These are phyloP conservation scores for Cephalopterus ornatus DNA, from an alignment of 2,113 vertebrate species.

Conservation along the genomic window DNA sequence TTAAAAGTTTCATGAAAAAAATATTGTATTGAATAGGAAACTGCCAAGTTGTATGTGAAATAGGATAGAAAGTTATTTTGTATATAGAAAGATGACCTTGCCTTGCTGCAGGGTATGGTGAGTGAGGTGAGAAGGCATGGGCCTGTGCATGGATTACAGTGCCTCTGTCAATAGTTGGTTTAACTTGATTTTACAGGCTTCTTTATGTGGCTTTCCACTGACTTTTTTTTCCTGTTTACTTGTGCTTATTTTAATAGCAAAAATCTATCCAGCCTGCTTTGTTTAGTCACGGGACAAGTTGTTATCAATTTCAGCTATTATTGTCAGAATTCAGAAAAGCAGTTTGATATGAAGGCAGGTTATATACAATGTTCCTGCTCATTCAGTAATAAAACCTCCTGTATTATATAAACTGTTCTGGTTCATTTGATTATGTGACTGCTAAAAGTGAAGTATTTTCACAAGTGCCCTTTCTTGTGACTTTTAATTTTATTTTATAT, in stretches of 20 bases:
- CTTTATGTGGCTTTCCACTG: neutral
- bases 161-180: neutral
- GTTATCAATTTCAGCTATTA: neutral
- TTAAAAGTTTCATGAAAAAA: neutral
- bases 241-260: neutral
- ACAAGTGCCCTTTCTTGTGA: neutral
- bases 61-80: neutral
- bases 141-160: neutral
- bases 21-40: neutral
- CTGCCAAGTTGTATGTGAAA: neutral
- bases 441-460: neutral
- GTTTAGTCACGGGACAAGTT: neutral
- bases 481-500: neutral
- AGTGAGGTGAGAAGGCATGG: neutral
- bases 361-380: neutral
- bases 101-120: neutral
- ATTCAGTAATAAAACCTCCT: neutral
- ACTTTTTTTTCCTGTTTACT: neutral
- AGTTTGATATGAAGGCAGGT: neutral
- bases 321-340: neutral
- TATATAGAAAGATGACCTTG: neutral
- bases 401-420: neutral
- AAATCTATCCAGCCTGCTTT: neutral
- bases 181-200: neutral
- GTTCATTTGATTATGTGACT: neutral